Percentiles rank a stretch among this genome's conserved stretches.
phyloP scores from a whole-genome alignment of 1,140 invertebrate species.

The Adelges cooleyi region DNA sequence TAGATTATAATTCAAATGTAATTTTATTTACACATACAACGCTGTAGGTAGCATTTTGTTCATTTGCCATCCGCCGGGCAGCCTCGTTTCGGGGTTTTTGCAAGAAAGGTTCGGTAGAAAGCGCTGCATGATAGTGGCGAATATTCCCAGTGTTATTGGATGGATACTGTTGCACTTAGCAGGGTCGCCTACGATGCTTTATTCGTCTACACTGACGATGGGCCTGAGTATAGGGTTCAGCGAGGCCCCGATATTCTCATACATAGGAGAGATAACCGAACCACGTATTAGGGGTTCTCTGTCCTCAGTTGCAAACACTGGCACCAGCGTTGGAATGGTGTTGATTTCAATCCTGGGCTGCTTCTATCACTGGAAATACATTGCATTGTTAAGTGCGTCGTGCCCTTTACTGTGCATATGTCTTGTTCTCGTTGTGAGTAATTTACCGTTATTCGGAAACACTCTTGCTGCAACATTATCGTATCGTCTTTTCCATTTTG shows the following conservation, averaged over 20 bases:
- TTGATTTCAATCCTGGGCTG: background rate
- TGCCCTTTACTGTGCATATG: slow-evolving; percentile 28
- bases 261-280: slow-evolving; percentile 44
- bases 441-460: background rate
- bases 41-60: slow-evolving; percentile 34
- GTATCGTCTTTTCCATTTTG: background rate
- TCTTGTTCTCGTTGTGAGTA: background rate
- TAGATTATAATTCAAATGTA: background rate
- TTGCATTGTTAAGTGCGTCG: slow-evolving; percentile 13
- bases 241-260: slow-evolving; percentile 41
- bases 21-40: background rate
- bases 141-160: slow-evolving; percentile 29
- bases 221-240: slow-evolving; percentile 41
- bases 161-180: slow-evolving; percentile 31
- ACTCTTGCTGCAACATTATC: too few relatives aligned
- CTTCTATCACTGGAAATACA: slow-evolving; percentile 7
- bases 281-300: slow-evolving; percentile 19
- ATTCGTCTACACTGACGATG: slow-evolving; percentile 28
- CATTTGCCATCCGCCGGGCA: slow-evolving; percentile 34
- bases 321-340: background rate
- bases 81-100: slow-evolving; percentile 34
- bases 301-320: background rate
- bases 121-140: slow-evolving; percentile 31
- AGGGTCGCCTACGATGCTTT: slow-evolving; percentile 14
- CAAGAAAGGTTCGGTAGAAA: slow-evolving; percentile 33